Evolutionary conservation across 2,797 vertebrate genomes (phyloP), one percentile per base, ranked within the genome.

Genomic region (Halcyon chelicuti): DNA sequence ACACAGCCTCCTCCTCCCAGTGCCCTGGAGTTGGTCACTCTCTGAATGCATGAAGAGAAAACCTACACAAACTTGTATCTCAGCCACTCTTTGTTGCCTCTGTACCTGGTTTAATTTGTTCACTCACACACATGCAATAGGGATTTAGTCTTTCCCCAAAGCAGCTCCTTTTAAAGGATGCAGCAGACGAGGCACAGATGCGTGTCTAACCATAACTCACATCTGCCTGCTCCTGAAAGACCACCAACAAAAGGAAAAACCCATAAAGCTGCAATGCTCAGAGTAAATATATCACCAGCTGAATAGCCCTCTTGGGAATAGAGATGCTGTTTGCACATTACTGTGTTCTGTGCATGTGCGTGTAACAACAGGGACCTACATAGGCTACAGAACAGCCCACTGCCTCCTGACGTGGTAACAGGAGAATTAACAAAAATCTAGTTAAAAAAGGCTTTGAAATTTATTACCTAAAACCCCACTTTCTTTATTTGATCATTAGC

Each of bases 141-240:
- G 63, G 62, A 66, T 76, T 71, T 75, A 82, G 29, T 12, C 35
- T 66, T 67, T 66, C 57, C 70, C 73, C 39, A 77, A 55, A 90
- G 46, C 82, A 88, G 22, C 29, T 72, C 90, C 66, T 94, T 75
- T 85, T 84, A 88, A 96, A 95, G 70, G 51, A 75, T 62, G 71
- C 42, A 70, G 90, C 70, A 90, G 83, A 44, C 76, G 80, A 7
- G 2, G 51, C 3, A 0, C 86, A 93, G 92, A 90, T 75, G 72
- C 68, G 39, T 8, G 12, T 25, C n/a, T 75, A 58, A 77, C 81
- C 79, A 78, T 90, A 94, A 96, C 93, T 96, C 87, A 86, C 55
- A 88, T 63, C 85, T 70, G 61, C 51, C 72, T 0, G 0, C 54
- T 83, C 87, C 89, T 91, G 78, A 63, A 92, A 92, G 72, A 91